Percentiles rank a stretch among this genome's conserved stretches.
These are phyloP conservation scores for Dendropsophus ebraccatus DNA, from an alignment of 2,113 vertebrate genomes.

Conservation along the genomic window DNA sequence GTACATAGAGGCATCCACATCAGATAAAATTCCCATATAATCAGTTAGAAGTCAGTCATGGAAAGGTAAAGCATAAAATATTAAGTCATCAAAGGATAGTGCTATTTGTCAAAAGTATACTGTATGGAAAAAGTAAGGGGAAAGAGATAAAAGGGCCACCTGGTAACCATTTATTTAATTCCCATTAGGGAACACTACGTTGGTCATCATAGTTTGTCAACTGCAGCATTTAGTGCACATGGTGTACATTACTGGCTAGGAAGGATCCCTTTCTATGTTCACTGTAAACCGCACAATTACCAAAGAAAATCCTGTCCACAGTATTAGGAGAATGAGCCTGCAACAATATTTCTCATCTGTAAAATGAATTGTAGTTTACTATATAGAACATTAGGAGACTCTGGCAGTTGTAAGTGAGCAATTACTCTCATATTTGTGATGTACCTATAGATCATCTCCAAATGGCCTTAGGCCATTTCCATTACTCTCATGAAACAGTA, in stretches of 20 bases:
- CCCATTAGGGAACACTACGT: neutral
- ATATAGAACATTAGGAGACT: neutral
- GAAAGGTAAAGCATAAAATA: too few species aligned
- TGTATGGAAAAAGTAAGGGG: neutral
- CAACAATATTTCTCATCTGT: neutral
- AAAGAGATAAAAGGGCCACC: slow-evolving; percentile 1
- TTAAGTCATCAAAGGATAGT: too few species aligned
- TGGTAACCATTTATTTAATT: slow-evolving; percentile 15
- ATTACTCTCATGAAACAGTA: neutral
- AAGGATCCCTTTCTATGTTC: neutral
- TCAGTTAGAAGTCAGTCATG: too few species aligned
- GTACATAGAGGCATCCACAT: too few species aligned
- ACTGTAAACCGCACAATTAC: neutral
- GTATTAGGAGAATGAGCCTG: neutral
- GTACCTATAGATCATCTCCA: neutral
- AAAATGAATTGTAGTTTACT: neutral
- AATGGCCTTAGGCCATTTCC: neutral
- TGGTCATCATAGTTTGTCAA: neutral
- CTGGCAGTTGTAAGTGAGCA: neutral
- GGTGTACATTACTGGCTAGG: slow-evolving; percentile 4
- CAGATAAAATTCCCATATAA: too few species aligned
- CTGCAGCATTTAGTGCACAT: neutral
- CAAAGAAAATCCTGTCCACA: neutral
- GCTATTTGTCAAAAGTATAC: neutral
- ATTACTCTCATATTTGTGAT: neutral